phyloP scores from a whole-genome alignment of 2,797 vertebrate genomes.

The Rousettus madagascariensis region DNA sequence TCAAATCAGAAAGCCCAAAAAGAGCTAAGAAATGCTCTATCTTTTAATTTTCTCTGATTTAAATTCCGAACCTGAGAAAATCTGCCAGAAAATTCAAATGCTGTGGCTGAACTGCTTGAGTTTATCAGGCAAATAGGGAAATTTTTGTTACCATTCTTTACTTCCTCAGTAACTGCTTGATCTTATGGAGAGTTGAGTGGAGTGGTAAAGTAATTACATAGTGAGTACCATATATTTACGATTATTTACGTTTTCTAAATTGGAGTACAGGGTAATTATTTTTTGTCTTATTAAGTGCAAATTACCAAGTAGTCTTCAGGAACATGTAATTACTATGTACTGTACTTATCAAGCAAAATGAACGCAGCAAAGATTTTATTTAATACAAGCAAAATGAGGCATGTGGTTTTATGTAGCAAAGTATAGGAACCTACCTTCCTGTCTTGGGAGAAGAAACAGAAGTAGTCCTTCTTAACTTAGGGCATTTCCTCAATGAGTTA shows the following conservation, averaged over 20 bases:
- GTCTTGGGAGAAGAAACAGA: neutral
- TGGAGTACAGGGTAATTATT: slow-evolving; percentile 80
- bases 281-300: slow-evolving; percentile 81
- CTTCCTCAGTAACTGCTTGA: slow-evolving; percentile 69
- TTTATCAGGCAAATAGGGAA: slow-evolving; percentile 57
- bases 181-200: slow-evolving; percentile 74
- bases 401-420: slow-evolving; percentile 47
- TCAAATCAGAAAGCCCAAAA: slow-evolving; percentile 66
- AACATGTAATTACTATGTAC: slow-evolving; percentile 78
- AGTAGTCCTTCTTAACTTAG: neutral
- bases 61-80: slow-evolving; percentile 59
- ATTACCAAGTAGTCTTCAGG: slow-evolving; percentile 80
- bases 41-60: slow-evolving; percentile 54
- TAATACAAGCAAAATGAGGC: slow-evolving; percentile 47
- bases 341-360: slow-evolving; percentile 71
- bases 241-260: slow-evolving; percentile 80
- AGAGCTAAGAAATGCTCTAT: slow-evolving; percentile 39
- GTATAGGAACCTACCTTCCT: neutral
- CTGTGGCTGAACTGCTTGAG: slow-evolving; percentile 20
- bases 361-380: slow-evolving; percentile 65
- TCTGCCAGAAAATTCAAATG: slow-evolving; percentile 53
- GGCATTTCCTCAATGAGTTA: neutral
- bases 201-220: slow-evolving; percentile 80
- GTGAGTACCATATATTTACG: slow-evolving; percentile 79
- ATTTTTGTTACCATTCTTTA: slow-evolving; percentile 70